Percentiles rank a stretch among this genome's conserved stretches.
These are phyloP conservation scores for Zaprionus ornatus DNA, from an alignment of 1,140 invertebrate genomes.

Conservation along the genomic window DNA sequence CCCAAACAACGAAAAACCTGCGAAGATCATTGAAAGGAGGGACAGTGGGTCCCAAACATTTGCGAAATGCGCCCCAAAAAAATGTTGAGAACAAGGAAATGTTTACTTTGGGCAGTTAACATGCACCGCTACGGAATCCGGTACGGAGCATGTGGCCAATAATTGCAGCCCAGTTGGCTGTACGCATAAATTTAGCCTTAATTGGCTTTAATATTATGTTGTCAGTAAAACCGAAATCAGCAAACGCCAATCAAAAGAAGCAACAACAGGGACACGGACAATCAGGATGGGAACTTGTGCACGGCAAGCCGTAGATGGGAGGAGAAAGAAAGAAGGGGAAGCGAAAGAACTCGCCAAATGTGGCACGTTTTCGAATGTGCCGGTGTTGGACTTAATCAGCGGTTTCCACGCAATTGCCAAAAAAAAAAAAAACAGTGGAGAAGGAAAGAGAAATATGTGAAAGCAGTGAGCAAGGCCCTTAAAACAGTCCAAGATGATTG, in stretches of 20 bases:
- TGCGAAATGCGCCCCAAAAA: conserved; percentile 74
- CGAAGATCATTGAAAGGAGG: conserved; percentile 7
- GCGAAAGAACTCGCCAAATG: conserved; percentile 56
- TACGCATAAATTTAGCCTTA: conserved; percentile 80
- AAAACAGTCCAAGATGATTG: conserved; percentile 64
- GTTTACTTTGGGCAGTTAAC: conserved; percentile 77
- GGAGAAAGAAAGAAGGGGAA: conserved; percentile 6
- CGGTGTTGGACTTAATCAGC: conserved; percentile 78
- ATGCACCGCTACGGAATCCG: conserved; percentile 36
- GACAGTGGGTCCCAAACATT: conserved; percentile 46
- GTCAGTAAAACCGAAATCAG: conserved; percentile 72
- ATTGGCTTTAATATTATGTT: conserved; percentile 81
- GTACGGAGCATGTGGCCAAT: conserved; percentile 47
- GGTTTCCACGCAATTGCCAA: conserved; percentile 70
- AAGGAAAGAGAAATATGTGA: conserved; percentile 65
- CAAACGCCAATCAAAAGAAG: conserved; percentile 78
- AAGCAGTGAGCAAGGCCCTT: conserved; percentile 74
- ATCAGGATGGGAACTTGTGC: conserved; percentile 54
- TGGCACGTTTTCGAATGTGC: conserved; percentile 72
- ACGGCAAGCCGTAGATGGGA: background rate
- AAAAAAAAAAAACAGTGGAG: conserved; percentile 44
- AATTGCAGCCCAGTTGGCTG: conserved; percentile 66
- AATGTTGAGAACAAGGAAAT: conserved; percentile 77
- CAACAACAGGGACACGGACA: conserved; percentile 50
- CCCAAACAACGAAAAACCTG: conserved; percentile 41